Evolutionary conservation across 2,888 invertebrate species (phyloP), one percentile per base, ranked within the genome.

Genomic region (Drosophila cognata): DNA sequence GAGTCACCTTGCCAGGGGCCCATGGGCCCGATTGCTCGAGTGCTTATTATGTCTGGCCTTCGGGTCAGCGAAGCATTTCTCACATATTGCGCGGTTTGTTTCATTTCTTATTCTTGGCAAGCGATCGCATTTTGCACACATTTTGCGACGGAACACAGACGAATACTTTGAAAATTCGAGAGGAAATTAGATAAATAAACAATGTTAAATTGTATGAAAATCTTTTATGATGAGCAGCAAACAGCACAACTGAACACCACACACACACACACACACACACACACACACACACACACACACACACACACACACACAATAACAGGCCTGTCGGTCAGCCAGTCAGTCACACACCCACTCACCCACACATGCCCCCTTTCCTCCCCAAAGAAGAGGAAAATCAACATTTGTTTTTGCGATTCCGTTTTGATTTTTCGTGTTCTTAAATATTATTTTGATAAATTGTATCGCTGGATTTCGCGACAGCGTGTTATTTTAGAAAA

Each of bases 151-250:
- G 25, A 55, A 57, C 33, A 35, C 11, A 53, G 33, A 74, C 55
- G 50, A 75, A 71, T 71, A 73, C 68, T 69, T 79, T 68, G 72
- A 82, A 84, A 79, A 84, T 71, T 71, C 67, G 29, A 65, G 55
- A 77, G 78, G 81, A 88, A 88, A 85, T 81, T 81, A 85, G 83
- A 86, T 85, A 88, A 86, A 89, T 86, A 86, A 86, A 89, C 85
- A 89, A 61, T 74, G 70, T 55, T 72, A 64, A 88, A 85, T 80
- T 53, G 62, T 56, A 79, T 72, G 88, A 85, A 85, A 88, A 85
- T 85, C 74, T 72, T 77, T 68, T 81, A 73, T 70, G 81, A 80
- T 36, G 67, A 73, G 58, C 63, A 70, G 25, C 71, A 56, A 38
- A 56, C 36, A 56, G 28, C 29, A 51, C 13, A 59, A 21, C 46